phyloP scores from a whole-genome alignment of 2,888 invertebrate species.

The Bursaphelenchus okinawaensis region DNA sequence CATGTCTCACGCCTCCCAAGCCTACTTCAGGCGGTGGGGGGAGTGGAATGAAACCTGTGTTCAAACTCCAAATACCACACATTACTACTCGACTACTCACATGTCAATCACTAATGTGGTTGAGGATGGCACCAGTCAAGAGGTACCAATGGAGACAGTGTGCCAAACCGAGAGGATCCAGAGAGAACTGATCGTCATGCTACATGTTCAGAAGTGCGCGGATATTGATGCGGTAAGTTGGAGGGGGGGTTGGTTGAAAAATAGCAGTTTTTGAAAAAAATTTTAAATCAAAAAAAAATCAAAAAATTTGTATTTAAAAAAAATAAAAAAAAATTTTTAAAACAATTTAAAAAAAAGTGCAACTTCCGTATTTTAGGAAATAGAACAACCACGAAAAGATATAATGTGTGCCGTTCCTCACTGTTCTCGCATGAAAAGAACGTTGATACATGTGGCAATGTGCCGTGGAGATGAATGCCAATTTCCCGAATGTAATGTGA shows the following conservation, averaged over 20 bases:
- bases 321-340: not conserved
- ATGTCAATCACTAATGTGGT: not conserved
- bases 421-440: constrained; percentile 9
- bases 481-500: constrained; percentile 11
- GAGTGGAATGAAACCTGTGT: not conserved
- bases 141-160: not conserved
- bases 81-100: not conserved
- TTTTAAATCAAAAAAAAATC: not conserved
- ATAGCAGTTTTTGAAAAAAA: not conserved
- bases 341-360: not conserved
- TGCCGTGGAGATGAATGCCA: constrained; percentile 2
- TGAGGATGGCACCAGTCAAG: not conserved
- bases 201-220: constrained; percentile 10
- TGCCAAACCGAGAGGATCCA: constrained; percentile 10
- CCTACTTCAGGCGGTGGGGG: not conserved
- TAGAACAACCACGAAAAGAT: not conserved
- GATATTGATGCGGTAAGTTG: constrained; percentile 9
- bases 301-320: not conserved
- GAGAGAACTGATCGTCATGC: constrained; percentile 11
- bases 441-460: constrained; percentile 11
- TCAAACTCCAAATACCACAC: not conserved
- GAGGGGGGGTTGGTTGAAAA: not conserved
- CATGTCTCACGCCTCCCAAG: not conserved
- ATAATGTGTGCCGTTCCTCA: constrained; percentile 9
- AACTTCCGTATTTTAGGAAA: not conserved